Conservation (phyloP, 2,888 invertebrate species). For the Abrostola triplasia region DNA sequence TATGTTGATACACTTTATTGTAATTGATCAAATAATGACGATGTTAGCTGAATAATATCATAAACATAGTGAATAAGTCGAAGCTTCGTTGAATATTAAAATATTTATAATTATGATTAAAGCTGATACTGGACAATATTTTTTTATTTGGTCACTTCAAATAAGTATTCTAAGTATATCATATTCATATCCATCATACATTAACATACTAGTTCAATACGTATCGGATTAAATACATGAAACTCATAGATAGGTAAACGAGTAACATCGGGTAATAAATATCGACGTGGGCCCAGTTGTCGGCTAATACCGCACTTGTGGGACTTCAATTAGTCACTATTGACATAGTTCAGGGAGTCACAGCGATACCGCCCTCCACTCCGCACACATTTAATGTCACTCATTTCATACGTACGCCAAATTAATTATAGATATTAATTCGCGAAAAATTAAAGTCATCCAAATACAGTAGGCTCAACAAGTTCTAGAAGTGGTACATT, state of each 20-base stretch:
- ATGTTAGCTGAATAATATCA: constrained; percentile 23
- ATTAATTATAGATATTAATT: constrained; percentile 4
- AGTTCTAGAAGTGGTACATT: constrained; percentile 21
- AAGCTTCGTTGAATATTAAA: constrained; percentile 25
- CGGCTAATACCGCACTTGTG: constrained; percentile 74
- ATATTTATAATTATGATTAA: constrained; percentile 14
- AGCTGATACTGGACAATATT: not conserved
- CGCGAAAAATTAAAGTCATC: constrained; percentile 5
- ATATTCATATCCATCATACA: no score
- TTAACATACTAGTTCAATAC: constrained; percentile 9
- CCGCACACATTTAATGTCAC: constrained; percentile 42
- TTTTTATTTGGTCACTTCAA: not conserved
- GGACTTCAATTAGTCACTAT: constrained; percentile 82
- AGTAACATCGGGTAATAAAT: constrained; percentile 59
- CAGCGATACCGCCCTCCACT: constrained; percentile 57
- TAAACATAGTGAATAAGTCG: constrained; percentile 22
- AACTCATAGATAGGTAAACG: constrained; percentile 57
- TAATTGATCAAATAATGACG: constrained; percentile 12
- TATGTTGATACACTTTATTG: constrained; percentile 2
- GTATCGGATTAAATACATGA: constrained; percentile 72
- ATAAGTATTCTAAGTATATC: no score
- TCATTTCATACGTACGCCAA: not conserved
- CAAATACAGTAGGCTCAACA: not conserved
- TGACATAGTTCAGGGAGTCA: constrained; percentile 75
- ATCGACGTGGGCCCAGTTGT: constrained; percentile 62